Percentiles rank a stretch among this genome's conserved stretches.
These are phyloP conservation scores for Sturmia bella DNA, from an alignment of 2,888 invertebrate genomes.

Conservation along the genomic window DNA sequence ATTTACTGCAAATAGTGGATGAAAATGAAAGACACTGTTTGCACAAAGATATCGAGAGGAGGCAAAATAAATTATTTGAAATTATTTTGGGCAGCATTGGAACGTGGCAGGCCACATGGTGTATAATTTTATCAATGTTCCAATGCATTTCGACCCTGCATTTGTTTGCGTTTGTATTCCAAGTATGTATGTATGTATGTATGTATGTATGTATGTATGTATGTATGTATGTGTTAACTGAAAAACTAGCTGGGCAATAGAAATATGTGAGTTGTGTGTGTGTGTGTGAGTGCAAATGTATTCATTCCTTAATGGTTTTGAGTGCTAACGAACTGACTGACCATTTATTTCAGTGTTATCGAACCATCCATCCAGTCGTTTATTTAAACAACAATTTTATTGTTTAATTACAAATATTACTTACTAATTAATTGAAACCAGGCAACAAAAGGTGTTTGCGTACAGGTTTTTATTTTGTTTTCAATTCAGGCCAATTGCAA, in stretches of 20 bases:
- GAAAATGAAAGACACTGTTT: not conserved
- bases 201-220: not conserved
- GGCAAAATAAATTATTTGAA: conserved; percentile 73
- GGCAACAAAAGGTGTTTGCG: conserved; percentile 26
- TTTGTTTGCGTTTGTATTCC: conserved; percentile 85
- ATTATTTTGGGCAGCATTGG: conserved; percentile 83
- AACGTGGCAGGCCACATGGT: conserved; percentile 84
- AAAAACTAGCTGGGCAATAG: too few relatives aligned
- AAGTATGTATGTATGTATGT: conserved; percentile 79
- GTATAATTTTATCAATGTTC: conserved; percentile 83
- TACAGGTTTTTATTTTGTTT: conserved; percentile 25
- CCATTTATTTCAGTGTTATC: not conserved
- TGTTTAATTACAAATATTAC: conserved; percentile 16
- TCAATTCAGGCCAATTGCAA: conserved; percentile 33
- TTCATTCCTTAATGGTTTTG: conserved; percentile 7
- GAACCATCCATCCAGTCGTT: conserved; percentile 9
- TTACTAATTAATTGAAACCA: conserved; percentile 31
- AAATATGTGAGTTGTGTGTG: conserved; percentile 78
- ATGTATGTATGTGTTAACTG: conserved; percentile 74
- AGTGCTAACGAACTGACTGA: conserved; percentile 24
- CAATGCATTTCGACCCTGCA: conserved; percentile 86
- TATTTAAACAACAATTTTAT: not conserved
- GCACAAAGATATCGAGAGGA: conserved; percentile 72
- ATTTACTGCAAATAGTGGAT: conserved; percentile 33
- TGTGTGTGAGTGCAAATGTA: conserved; percentile 28